phyloP scores from a whole-genome alignment of 2,888 invertebrate species.

The Sphecodes monilicornis region DNA sequence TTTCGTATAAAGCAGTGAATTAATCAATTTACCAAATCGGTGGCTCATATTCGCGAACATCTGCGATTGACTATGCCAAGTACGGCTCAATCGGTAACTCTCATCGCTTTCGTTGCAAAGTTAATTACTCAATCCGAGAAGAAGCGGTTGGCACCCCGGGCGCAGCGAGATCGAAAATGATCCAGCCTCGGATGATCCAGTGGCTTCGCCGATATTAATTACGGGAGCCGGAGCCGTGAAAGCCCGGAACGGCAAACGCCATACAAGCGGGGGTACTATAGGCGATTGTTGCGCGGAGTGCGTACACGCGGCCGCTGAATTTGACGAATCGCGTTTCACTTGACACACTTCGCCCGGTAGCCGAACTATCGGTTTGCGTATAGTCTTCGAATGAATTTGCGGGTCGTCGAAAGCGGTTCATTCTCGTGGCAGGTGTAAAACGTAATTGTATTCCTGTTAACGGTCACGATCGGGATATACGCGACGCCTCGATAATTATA shows the following conservation, averaged over 20 bases:
- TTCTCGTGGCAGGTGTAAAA: constrained; percentile 4
- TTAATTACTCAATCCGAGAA: neutral
- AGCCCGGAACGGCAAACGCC: constrained; percentile 6
- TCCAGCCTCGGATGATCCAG: neutral
- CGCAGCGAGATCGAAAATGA: neutral
- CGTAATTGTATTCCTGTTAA: neutral
- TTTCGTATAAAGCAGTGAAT: no score
- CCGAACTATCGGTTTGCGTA: constrained; percentile 19
- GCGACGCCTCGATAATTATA: neutral
- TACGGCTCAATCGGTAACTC: no score
- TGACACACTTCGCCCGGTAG: constrained; percentile 36
- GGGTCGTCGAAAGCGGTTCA: constrained; percentile 10
- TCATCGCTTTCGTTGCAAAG: neutral
- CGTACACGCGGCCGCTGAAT: constrained; percentile 4
- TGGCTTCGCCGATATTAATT: constrained; percentile 7
- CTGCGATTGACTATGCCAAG: no score
- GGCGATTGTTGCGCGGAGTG: constrained; percentile 27
- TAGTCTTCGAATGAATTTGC: constrained; percentile 22
- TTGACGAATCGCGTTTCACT: constrained; percentile 47
- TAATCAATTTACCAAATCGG: no score
- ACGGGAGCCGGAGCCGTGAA: constrained; percentile 11
- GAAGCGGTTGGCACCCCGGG: neutral
- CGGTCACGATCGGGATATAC: neutral
- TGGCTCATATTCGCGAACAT: no score
- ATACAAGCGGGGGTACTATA: neutral